These are phyloP conservation scores for Ptilodon capucinus DNA, from an alignment of 2,888 invertebrate genomes.

Conservation along the genomic window DNA sequence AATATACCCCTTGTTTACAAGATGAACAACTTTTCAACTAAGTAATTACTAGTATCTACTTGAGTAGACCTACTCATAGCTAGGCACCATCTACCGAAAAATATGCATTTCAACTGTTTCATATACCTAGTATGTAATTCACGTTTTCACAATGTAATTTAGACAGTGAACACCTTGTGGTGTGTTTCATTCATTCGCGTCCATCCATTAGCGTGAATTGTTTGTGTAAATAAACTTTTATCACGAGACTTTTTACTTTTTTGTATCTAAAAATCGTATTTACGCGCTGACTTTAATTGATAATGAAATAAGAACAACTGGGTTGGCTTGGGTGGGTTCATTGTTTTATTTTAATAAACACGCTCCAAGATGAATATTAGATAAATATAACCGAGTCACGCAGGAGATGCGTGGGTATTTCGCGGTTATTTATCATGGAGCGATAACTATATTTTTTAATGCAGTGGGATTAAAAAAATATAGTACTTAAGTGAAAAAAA, in stretches of 20 bases:
- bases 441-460: too few species aligned
- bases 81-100: too few species aligned
- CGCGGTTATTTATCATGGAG: too few species aligned
- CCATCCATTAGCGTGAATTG: slow-evolving; percentile 26
- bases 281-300: slow-evolving; percentile 16
- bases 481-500: too few species aligned
- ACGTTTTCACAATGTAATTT: slow-evolving; percentile 2
- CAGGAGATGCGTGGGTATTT: too few species aligned
- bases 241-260: slow-evolving; percentile 26
- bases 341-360: slow-evolving; percentile 3
- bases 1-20: too few species aligned
- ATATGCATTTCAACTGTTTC: too few species aligned
- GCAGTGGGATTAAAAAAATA: too few species aligned
- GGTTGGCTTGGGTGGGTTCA: slow-evolving; percentile 3
- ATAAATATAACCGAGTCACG: too few species aligned
- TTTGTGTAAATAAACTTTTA: slow-evolving; percentile 29
- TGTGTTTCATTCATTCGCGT: slow-evolving; percentile 26
- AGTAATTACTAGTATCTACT: too few species aligned
- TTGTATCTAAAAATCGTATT: slow-evolving; percentile 31
- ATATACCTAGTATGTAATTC: not conserved
- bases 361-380: not conserved
- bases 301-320: slow-evolving; percentile 21
- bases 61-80: too few species aligned
- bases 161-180: slow-evolving; percentile 5
- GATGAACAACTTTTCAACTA: too few species aligned